Base-by-base conservation (phyloP, 2,888 invertebrate species). In the Eupithecia insigniata region DNA sequence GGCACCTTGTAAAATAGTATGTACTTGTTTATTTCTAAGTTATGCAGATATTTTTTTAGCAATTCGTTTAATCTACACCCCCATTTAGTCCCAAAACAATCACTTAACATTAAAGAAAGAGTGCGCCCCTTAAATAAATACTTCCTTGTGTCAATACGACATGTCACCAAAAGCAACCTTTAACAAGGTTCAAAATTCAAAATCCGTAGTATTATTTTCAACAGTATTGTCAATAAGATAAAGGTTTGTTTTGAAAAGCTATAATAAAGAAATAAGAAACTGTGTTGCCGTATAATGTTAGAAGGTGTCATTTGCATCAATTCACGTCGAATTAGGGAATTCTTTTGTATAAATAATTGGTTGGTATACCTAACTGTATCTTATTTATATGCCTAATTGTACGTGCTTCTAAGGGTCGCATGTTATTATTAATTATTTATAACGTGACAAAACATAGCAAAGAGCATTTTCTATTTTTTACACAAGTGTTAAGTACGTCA, bases 291-390 rank as follows among this genome's bases (percentile, higher is more conserved):
- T 26, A 36, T 2, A n/a, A 58, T 16, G 10, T 7, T 18, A 10
- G 18, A 18, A 81, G 84, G 87, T 92, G 92, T 92, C 92, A 88
- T 91, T 91, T 91, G 89, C 92, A 92, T 92, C 87, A 89, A 90
- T 92, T 90, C 85, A 84, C 85, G 91, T 91, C 90, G 86, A 83
- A 88, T 90, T 89, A 89, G 86, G 84, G 87, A 86, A 91, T 91
- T 89, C 88, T 86, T 87, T 80, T 85, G 82, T 85, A 85, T 83
- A 84, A 87, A 86, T 87, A 88, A 88, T 85, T 83, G 81, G 78
- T 73, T 80, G 81, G 10, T 51, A n/a, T 51, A 22, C 46, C 22
- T 51, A 22, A 22, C 46, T 51, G 46, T 51, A 10, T 22, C 22
- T 10, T 10, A 51, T 8, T 51, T 51, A 22, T 22, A 10, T n/a